Conservation (phyloP, 2,888 invertebrate species). For the Andrena dorsata region DNA sequence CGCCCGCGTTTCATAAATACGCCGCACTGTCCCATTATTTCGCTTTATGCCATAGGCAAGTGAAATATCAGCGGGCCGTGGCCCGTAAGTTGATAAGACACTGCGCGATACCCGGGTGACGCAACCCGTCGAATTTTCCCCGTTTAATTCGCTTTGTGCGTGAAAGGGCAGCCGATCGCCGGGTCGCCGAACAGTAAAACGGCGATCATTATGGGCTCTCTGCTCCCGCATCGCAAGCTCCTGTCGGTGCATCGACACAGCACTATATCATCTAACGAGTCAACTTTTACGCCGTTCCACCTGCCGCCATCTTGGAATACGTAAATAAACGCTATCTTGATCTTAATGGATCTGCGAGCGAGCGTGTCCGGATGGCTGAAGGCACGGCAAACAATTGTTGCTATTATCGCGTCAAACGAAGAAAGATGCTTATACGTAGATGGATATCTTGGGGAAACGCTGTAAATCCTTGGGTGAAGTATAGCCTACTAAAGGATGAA, state of each 20-base stretch:
- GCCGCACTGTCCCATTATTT: slow-evolving; percentile 26
- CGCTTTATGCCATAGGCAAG: neutral
- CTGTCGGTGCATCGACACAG: slow-evolving; percentile 50
- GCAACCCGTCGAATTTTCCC: slow-evolving; percentile 25
- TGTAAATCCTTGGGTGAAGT: slow-evolving; percentile 31
- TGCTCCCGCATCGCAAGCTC: slow-evolving; percentile 56
- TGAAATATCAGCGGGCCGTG: slow-evolving; percentile 1
- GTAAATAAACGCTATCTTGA: slow-evolving; percentile 70
- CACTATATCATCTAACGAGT: slow-evolving; percentile 68
- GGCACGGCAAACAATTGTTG: slow-evolving; percentile 44
- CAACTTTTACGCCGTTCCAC: slow-evolving; percentile 65
- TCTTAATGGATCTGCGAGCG: slow-evolving; percentile 61
- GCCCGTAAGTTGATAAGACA: slow-evolving; percentile 19
- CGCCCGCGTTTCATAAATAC: slow-evolving; percentile 31
- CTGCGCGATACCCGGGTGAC: neutral
- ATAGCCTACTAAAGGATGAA: slow-evolving; percentile 3
- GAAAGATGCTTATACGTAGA: slow-evolving; percentile 41
- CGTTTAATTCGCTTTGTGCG: slow-evolving; percentile 24
- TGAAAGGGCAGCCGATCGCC: slow-evolving; percentile 51
- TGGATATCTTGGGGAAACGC: slow-evolving; percentile 30
- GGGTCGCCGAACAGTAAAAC: slow-evolving; percentile 49
- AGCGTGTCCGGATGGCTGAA: slow-evolving; percentile 32
- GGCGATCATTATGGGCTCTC: slow-evolving; percentile 54
- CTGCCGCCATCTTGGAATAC: slow-evolving; percentile 68
- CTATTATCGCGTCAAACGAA: slow-evolving; percentile 42